phyloP scores from a whole-genome alignment of 2,797 vertebrate genomes.

The Thaleichthys pacificus region DNA sequence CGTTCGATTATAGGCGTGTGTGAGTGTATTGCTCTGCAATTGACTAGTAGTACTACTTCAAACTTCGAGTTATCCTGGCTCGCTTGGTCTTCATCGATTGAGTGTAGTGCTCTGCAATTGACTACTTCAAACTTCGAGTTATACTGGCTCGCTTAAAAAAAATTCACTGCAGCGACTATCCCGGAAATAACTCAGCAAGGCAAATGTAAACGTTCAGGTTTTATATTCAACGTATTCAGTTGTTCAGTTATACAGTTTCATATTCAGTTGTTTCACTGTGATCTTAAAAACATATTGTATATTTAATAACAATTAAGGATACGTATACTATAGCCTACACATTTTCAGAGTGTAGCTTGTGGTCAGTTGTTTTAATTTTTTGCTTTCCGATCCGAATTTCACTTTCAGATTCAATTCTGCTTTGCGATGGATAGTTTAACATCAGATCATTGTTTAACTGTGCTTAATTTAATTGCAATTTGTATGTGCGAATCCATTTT shows the following conservation, averaged over 20 bases:
- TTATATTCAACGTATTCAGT: neutral
- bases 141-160: neutral
- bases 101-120: neutral
- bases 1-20: too few species aligned
- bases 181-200: neutral
- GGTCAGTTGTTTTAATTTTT: neutral
- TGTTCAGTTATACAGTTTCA: neutral
- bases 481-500: neutral
- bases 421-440: too few species aligned
- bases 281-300: neutral
- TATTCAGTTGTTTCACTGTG: neutral
- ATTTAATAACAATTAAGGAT: too few species aligned
- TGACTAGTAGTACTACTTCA: too few species aligned
- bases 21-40: too few species aligned
- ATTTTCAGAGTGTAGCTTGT: too few species aligned
- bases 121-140: neutral
- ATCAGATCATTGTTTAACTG: neutral
- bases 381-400: neutral
- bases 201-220: neutral
- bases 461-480: neutral
- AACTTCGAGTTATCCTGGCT: neutral
- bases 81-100: neutral
- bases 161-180: neutral
- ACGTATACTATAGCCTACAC: too few species aligned
- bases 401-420: constrained; percentile 20